These are phyloP conservation scores for Pardosa pseudoannulata DNA, from an alignment of 2,888 invertebrate species.

Conservation along the genomic window DNA sequence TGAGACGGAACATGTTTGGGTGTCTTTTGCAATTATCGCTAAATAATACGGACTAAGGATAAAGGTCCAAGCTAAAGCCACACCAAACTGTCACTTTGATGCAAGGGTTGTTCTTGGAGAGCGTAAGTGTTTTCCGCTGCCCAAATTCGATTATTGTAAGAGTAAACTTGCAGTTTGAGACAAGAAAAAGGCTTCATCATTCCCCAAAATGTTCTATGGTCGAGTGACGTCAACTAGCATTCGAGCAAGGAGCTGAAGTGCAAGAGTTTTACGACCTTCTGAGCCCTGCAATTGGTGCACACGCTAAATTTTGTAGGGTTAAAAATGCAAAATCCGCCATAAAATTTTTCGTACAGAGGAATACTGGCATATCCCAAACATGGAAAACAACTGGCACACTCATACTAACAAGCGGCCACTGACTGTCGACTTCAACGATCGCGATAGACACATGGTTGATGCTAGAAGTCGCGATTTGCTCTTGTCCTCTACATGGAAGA, in stretches of 20 bases:
- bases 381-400: slow-evolving; percentile 26
- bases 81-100: slow-evolving; percentile 35
- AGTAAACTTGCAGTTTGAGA: slow-evolving; percentile 19
- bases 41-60: neutral
- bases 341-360: slow-evolving; percentile 21
- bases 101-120: slow-evolving; percentile 27
- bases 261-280: neutral
- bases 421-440: slow-evolving; percentile 22
- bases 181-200: slow-evolving; percentile 6
- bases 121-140: too few relatives aligned
- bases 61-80: slow-evolving; percentile 1
- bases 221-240: neutral
- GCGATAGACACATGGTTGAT: slow-evolving; percentile 6
- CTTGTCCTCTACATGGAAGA: slow-evolving; percentile 28
- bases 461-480: slow-evolving; percentile 14
- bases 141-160: neutral
- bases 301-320: slow-evolving; percentile 23
- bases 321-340: slow-evolving; percentile 18
- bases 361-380: slow-evolving; percentile 20
- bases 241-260: slow-evolving; percentile 18
- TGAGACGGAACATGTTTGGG: slow-evolving; percentile 3
- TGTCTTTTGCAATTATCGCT: neutral
- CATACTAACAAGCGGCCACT: slow-evolving; percentile 27
- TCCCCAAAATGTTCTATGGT: slow-evolving; percentile 11
- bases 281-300: neutral